These are phyloP conservation scores for Anniella stebbinsi DNA, from an alignment of 2,797 vertebrate species.

Conservation along the genomic window DNA sequence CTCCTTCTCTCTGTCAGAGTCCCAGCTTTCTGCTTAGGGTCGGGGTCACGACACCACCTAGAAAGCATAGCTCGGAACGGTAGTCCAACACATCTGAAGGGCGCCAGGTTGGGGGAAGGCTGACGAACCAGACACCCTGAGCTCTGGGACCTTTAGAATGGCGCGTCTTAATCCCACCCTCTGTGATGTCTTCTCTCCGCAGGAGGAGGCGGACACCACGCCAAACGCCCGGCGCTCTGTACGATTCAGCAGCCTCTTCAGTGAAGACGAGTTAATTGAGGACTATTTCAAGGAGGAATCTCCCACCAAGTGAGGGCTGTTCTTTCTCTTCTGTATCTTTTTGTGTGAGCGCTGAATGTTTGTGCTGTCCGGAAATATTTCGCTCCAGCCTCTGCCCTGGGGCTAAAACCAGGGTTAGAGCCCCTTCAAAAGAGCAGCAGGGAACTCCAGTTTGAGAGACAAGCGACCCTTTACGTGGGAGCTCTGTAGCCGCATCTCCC, in stretches of 20 bases:
- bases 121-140: too few relatives aligned
- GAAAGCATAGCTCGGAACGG: not conserved
- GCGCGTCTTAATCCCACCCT: not conserved
- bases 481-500: not conserved
- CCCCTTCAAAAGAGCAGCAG: not conserved
- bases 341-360: fast-evolving
- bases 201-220: conserved; percentile 62
- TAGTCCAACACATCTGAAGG: not conserved
- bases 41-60: not conserved
- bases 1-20: not conserved
- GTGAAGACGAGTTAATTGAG: conserved; percentile 74
- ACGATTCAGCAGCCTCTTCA: conserved; percentile 73
- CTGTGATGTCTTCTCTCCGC: not conserved
- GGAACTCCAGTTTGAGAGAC: not conserved
- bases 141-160: not conserved
- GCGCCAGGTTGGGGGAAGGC: not conserved
- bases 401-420: not conserved
- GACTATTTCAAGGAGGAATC: conserved; percentile 58
- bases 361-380: not conserved
- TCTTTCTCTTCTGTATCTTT: fast-evolving
- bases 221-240: conserved; percentile 13
- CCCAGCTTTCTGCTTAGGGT: not conserved
- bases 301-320: conserved; percentile 60
- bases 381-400: not conserved
- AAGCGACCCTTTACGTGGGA: not conserved